Percentiles rank a stretch among this genome's conserved stretches.
These are phyloP conservation scores for Pseudomyrmex pallidus DNA, from an alignment of 1,140 invertebrate species.

Conservation along the genomic window DNA sequence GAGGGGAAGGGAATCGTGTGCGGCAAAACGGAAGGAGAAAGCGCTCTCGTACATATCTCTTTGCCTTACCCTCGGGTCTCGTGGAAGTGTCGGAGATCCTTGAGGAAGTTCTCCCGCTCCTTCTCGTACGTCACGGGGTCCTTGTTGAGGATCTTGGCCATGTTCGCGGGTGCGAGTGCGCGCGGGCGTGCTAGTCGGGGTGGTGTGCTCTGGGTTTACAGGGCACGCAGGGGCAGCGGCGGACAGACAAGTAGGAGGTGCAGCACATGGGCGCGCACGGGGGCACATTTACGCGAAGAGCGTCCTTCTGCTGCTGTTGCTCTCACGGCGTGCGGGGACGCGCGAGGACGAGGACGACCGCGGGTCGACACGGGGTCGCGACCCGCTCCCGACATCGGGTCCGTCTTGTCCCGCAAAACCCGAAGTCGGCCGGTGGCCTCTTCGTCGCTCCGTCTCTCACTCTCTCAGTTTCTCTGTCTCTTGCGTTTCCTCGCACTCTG, in stretches of 20 bases:
- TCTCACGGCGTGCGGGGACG: slow-evolving; percentile 21
- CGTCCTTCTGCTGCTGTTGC: slow-evolving; percentile 39
- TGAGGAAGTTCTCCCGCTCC: slow-evolving; percentile 91
- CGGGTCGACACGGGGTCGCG: slow-evolving; percentile 75
- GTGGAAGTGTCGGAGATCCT: slow-evolving; percentile 93
- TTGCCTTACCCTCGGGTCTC: slow-evolving; percentile 92
- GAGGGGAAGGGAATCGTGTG: no score
- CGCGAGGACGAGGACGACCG: slow-evolving; percentile 71
- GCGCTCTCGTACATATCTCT: no score
- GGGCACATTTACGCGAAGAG: slow-evolving; percentile 77
- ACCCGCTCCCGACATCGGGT: slow-evolving; percentile 75
- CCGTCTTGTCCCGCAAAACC: slow-evolving; percentile 66
- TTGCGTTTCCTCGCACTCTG: background rate
- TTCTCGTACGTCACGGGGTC: slow-evolving; percentile 89
- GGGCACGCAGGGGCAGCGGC: slow-evolving; percentile 70
- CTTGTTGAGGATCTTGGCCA: slow-evolving; percentile 90
- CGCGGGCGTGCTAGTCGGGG: slow-evolving; percentile 72
- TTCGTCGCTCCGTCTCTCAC: slow-evolving; percentile 37
- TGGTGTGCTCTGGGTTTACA: slow-evolving; percentile 74
- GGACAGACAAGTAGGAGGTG: slow-evolving; percentile 65
- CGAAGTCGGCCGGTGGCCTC: slow-evolving; percentile 73
- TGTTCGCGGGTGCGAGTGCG: slow-evolving; percentile 78
- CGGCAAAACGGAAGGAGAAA: background rate
- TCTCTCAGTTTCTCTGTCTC: background rate
- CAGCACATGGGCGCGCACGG: slow-evolving; percentile 76